Conservation (phyloP, 2,797 vertebrate species). For the Mormyrus hasselquistii region DNA sequence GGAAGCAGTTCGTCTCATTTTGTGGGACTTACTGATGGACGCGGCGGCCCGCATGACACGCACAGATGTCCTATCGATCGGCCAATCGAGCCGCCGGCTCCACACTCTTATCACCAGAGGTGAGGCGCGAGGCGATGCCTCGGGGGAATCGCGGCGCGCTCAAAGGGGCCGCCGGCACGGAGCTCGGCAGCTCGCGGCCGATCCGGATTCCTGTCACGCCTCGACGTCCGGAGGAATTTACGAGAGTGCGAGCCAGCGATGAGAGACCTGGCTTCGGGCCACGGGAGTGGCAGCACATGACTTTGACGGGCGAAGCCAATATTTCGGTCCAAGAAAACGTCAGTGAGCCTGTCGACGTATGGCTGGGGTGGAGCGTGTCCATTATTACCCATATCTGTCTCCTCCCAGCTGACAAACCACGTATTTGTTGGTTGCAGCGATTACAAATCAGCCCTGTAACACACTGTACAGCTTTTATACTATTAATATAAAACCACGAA, state of each 20-base stretch:
- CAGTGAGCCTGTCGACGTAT: neutral
- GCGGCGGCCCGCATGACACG: neutral
- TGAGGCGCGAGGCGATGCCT: neutral
- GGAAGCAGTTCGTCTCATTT: neutral
- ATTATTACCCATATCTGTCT: neutral
- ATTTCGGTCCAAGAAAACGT: conserved; percentile 17
- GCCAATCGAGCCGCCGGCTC: conserved; percentile 11
- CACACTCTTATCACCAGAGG: conserved; percentile 4
- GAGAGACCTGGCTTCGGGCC: neutral
- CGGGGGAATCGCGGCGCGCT: neutral
- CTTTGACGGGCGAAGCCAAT: neutral
- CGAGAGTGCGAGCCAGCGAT: neutral
- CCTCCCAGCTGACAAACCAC: neutral
- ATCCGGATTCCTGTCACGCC: conserved; percentile 27
- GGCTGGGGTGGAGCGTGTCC: neutral
- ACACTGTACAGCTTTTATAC: neutral
- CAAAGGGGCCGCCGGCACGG: neutral
- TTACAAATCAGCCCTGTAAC: neutral
- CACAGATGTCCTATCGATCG: conserved; percentile 22
- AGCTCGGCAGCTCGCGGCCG: neutral
- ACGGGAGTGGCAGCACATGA: neutral
- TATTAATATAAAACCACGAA: neutral
- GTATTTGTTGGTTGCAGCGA: neutral
- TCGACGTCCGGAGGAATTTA: neutral
- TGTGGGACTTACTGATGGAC: neutral